Evolutionary conservation across 2,113 vertebrate genomes (phyloP).

Genomic region (Anseranas semipalmata): DNA sequence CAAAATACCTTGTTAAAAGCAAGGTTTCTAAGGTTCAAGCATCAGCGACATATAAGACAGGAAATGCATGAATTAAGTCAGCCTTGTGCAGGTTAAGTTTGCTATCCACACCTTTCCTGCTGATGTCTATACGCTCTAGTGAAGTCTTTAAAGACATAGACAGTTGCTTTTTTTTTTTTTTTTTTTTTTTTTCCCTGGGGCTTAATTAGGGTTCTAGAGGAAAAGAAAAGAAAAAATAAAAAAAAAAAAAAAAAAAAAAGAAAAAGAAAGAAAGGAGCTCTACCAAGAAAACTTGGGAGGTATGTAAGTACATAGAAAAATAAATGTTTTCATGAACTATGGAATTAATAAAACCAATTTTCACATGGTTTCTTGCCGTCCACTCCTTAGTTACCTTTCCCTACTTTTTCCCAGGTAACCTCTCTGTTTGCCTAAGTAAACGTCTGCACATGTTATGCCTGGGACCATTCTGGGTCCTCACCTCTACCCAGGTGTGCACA

Average conservation of each 20-base stretch:
- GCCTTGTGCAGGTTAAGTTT: background rate
- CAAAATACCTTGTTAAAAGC: conserved; percentile 4
- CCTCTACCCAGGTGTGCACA: background rate
- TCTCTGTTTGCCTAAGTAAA: background rate
- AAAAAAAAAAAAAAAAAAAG: too few relatives aligned
- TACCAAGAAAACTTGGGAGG: background rate
- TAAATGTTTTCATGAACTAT: background rate
- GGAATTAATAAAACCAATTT: background rate
- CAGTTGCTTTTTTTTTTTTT: background rate
- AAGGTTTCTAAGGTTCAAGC: background rate
- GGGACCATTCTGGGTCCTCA: background rate
- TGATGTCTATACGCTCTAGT: background rate
- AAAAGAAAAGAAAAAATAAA: too few relatives aligned
- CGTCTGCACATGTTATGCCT: background rate
- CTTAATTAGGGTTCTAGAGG: background rate
- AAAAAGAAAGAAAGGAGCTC: too few relatives aligned
- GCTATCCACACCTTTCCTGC: background rate
- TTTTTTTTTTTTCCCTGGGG: background rate
- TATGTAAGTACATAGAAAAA: background rate
- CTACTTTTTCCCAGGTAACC: background rate
- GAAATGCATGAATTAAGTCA: background rate
- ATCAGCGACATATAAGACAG: background rate
- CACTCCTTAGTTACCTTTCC: background rate
- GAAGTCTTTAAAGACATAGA: background rate
- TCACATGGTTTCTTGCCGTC: background rate